Base-by-base conservation (phyloP, 1,140 invertebrate genomes). In the Hyles vespertilio region DNA sequence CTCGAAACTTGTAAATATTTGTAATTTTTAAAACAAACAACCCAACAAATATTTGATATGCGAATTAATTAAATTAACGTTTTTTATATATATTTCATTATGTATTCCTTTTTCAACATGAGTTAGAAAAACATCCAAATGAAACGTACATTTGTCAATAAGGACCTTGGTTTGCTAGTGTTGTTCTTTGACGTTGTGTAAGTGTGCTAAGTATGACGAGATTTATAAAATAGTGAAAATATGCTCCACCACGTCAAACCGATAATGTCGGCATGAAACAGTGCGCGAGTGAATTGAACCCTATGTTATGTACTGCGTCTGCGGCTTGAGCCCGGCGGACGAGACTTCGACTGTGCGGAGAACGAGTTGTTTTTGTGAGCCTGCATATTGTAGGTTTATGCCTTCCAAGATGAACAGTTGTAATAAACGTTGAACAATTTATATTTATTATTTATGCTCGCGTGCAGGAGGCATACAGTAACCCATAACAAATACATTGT, bases 381-480 rank as follows among this genome's bases (percentile, higher is more conserved):
- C 82, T 87, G 79, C 81, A 87, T 84, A 87, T 85, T 85, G 81
- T 83, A 85, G 81, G 81, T 75, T 71, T 65, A 59, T 62, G 57
- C 60, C 59, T 61, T 69, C 61, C 34, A 59, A 54, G 48, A 7
- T 54, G 9, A 34, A 51, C 36, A 12, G 36, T 54, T 44, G 12
- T 44, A 44, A 43, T 54, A 45, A 44, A 36, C 36, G 22, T n/a
- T 22, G 10, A 54, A 32, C 50, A 51, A 51, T 54, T 54, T 53
- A 44, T 43, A n/a, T 40, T 5, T 8, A 40, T 40, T 40, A 40
- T 8, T 40, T 40, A 5, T 2, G 36, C 8, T 40, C 22, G 8
- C 36, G 8, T 40, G 36, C 36, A 40, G 36, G 36, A 40, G 36
- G 36, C 36, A 40, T 40, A 40, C 36, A 40, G 8, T 5, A 40